These are phyloP conservation scores for Orchestia grillus DNA, from an alignment of 1,140 invertebrate genomes.

Conservation along the genomic window DNA sequence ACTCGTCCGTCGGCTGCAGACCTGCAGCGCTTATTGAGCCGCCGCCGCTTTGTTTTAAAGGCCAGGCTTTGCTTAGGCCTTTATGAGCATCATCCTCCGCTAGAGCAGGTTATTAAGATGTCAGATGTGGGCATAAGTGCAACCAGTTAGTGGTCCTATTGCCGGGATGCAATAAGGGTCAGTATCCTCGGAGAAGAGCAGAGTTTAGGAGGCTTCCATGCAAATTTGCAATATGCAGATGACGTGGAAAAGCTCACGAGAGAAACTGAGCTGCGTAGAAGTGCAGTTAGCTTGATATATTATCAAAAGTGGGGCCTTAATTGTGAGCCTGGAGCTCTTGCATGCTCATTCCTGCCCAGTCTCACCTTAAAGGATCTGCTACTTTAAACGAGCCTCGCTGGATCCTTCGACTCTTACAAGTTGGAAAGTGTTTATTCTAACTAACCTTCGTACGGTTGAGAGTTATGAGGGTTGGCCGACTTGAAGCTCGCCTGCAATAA, in stretches of 20 bases:
- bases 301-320: conserved; percentile 36
- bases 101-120: conserved; percentile 48
- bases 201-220: conserved; percentile 10
- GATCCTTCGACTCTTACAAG: background rate
- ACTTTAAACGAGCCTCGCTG: background rate
- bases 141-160: conserved; percentile 20
- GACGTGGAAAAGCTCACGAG: conserved; percentile 47
- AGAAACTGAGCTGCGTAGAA: background rate
- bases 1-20: background rate
- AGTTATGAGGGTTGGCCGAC: no score
- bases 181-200: background rate
- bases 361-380: background rate
- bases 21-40: background rate
- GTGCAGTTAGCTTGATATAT: conserved; percentile 53
- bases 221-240: conserved; percentile 56
- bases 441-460: no score
- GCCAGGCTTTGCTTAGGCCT: conserved; percentile 37
- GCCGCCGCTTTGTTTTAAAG: background rate
- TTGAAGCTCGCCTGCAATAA: no score
- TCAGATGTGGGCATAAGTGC: conserved; percentile 50
- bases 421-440: background rate
- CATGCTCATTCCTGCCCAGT: background rate
- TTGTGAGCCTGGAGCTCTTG: background rate
- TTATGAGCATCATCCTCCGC: conserved; percentile 35
- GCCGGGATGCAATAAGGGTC: background rate